Evolutionary conservation across 2,888 invertebrate genomes (phyloP).

Genomic region (Melangyna quadrimaculata): DNA sequence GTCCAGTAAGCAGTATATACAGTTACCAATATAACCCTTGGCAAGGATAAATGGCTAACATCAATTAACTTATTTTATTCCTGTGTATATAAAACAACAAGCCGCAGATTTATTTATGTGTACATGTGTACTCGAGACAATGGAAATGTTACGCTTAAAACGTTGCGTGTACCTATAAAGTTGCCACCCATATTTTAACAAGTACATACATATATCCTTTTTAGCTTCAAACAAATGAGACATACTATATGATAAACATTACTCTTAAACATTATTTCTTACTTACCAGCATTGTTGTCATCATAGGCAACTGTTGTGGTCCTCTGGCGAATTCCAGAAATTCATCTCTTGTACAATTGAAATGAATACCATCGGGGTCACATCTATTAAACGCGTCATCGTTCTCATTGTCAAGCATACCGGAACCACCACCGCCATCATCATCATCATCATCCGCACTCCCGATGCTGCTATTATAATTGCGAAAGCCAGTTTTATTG

Average conservation of each 20-base stretch:
- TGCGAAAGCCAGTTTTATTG: slow-evolving; percentile 39
- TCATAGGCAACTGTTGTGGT: slow-evolving; percentile 84
- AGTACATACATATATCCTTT: too few relatives aligned
- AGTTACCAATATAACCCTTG: too few relatives aligned
- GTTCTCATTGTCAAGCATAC: slow-evolving; percentile 31
- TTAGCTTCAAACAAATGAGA: background rate
- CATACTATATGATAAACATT: background rate
- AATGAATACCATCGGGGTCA: slow-evolving; percentile 76
- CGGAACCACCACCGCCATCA: background rate
- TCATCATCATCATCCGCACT: background rate
- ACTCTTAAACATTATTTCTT: background rate
- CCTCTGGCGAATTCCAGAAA: slow-evolving; percentile 84
- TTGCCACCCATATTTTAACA: too few relatives aligned
- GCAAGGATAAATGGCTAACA: slow-evolving; percentile 11
- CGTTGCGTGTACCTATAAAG: too few relatives aligned
- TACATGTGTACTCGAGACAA: background rate
- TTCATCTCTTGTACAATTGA: slow-evolving; percentile 84
- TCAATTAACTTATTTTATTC: background rate
- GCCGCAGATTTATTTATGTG: background rate
- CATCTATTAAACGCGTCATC: slow-evolving; percentile 81
- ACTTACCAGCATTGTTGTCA: slow-evolving; percentile 82
- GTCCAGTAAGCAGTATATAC: background rate
- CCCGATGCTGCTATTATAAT: background rate
- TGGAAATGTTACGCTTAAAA: background rate
- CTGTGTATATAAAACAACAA: background rate